phyloP scores from a whole-genome alignment of 2,797 vertebrate species.

The Channa striata region DNA sequence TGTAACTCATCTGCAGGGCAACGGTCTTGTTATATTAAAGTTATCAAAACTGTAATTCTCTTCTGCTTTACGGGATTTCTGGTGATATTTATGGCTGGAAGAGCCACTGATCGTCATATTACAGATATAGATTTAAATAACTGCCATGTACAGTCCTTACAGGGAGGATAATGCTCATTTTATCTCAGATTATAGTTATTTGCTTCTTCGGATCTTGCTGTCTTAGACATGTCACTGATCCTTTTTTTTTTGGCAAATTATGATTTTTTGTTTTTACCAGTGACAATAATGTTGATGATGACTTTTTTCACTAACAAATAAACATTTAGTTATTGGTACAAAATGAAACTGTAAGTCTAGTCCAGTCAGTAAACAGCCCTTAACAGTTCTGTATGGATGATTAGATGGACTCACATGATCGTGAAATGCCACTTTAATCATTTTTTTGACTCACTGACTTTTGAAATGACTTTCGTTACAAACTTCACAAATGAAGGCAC shows the following conservation, averaged over 20 bases:
- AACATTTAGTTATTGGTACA: conserved; percentile 15
- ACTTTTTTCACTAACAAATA: conserved; percentile 45
- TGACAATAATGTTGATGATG: conserved; percentile 52
- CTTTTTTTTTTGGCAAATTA: conserved; percentile 41
- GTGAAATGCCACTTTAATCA: no score
- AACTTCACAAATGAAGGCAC: neutral
- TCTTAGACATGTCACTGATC: conserved; percentile 20
- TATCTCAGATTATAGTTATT: conserved; percentile 35
- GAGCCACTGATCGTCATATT: conserved; percentile 51
- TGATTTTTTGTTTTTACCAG: conserved; percentile 56
- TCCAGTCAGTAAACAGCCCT: conserved; percentile 1
- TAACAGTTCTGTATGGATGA: neutral
- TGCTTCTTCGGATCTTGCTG: conserved; percentile 25
- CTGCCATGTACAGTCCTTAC: conserved; percentile 52
- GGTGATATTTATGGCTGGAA: conserved; percentile 34
- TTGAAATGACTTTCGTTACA: neutral
- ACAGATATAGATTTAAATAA: conserved; percentile 66
- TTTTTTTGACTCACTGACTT: no score
- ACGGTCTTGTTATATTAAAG: conserved; percentile 42
- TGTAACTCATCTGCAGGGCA: conserved; percentile 52
- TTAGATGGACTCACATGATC: neutral
- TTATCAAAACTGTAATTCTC: conserved; percentile 47
- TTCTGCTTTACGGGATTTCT: conserved; percentile 50
- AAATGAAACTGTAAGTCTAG: conserved; percentile 13
- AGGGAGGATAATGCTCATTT: conserved; percentile 42